Evolutionary conservation across 2,113 vertebrate species (phyloP).

Genomic region (Montifringilla adamsi): DNA sequence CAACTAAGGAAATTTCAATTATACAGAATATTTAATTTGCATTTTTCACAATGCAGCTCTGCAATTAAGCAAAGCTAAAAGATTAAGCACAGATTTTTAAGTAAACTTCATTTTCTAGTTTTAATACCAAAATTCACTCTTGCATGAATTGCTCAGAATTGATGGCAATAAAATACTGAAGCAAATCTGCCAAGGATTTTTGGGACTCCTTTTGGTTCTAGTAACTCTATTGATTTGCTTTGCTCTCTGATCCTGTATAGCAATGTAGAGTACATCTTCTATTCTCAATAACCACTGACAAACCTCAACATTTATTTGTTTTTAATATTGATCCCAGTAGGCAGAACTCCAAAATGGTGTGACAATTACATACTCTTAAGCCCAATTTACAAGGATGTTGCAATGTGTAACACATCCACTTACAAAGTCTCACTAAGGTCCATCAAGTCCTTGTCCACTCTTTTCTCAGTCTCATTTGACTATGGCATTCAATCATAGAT

Average conservation of each 20-base stretch:
- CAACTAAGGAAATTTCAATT: background rate
- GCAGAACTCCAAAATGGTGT: background rate
- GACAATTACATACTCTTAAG: background rate
- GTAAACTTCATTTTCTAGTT: background rate
- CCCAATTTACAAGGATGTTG: background rate
- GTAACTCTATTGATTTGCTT: background rate
- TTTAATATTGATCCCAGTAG: background rate
- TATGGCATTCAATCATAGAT: background rate
- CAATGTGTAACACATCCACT: background rate
- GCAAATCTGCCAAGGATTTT: background rate
- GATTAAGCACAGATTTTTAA: background rate
- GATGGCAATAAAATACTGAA: background rate
- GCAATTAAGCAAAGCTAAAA: background rate
- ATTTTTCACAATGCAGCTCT: background rate
- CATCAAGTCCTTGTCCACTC: background rate
- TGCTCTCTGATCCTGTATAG: background rate
- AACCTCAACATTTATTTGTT: background rate
- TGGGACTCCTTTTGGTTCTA: background rate
- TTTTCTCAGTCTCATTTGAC: background rate
- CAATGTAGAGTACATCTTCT: background rate
- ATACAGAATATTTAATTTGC: background rate
- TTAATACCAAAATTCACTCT: background rate
- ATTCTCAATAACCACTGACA: background rate
- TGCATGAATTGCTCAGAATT: background rate
- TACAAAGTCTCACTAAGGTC: background rate